Percentiles rank a stretch among this genome's conserved stretches.
Evolutionary conservation across 1,140 invertebrate species (phyloP).

Genomic region (Pogonomyrmex barbatus): DNA sequence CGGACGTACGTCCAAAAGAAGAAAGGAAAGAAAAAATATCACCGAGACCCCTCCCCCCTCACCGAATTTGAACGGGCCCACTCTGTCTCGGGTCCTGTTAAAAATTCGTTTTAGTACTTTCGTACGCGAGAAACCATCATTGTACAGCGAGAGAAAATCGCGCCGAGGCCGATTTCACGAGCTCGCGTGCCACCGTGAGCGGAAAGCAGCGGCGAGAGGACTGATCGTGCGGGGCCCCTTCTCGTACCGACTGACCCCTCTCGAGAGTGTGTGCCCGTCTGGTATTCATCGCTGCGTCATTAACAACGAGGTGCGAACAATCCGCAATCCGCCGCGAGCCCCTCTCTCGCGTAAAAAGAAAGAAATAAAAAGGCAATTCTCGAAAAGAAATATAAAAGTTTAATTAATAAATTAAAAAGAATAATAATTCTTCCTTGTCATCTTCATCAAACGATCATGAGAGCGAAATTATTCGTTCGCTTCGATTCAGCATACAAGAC

Average conservation of each 20-base stretch:
- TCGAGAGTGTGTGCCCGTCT: not conserved
- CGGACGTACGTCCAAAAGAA: not conserved
- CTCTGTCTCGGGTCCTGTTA: not conserved
- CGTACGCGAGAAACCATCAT: constrained; percentile 10
- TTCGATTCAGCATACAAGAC: not conserved
- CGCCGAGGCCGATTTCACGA: constrained; percentile 17
- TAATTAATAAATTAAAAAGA: no score
- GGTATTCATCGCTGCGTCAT: not conserved
- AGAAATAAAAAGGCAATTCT: not conserved
- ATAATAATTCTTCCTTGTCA: no score
- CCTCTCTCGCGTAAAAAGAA: not conserved
- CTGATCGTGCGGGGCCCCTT: constrained; percentile 43
- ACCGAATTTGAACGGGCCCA: not conserved
- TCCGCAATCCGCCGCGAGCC: no score
- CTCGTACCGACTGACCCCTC: constrained; percentile 13
- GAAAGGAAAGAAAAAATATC: not conserved
- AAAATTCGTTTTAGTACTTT: not conserved
- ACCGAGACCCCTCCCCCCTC: not conserved
- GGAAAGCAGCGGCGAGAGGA: constrained; percentile 44
- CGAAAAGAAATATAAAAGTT: not conserved
- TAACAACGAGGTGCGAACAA: not conserved
- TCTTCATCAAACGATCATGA: no score
- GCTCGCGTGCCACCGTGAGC: constrained; percentile 20
- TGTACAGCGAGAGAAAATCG: constrained; percentile 13
- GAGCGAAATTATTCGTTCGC: not conserved